A percentile compares a stretch with the other conserved stretches of the same genome.
phyloP scores from a whole-genome alignment of 2,888 invertebrate genomes.

The Unio delphinus region DNA sequence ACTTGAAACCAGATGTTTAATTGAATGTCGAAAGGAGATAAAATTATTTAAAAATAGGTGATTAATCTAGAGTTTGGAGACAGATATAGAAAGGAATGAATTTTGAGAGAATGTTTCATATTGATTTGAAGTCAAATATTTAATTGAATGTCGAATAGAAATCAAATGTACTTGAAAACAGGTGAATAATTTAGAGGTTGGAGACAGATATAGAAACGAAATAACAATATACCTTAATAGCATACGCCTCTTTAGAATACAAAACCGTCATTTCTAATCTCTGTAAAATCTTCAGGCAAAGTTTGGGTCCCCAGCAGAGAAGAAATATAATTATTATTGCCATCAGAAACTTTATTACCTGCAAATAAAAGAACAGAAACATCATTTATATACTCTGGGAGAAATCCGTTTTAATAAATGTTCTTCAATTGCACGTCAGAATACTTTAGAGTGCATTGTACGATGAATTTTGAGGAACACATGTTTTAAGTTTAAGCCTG shows the following conservation, averaged over 20 bases:
- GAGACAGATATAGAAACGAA: not conserved
- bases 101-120: no score
- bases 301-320: slow-evolving; percentile 74
- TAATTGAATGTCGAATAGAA: no score
- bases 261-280: slow-evolving; percentile 59
- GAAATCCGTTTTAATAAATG: no score
- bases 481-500: no score
- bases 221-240: slow-evolving; percentile 21
- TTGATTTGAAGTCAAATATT: no score
- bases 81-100: not conserved
- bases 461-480: no score
- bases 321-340: slow-evolving; percentile 73
- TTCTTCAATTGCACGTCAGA: no score
- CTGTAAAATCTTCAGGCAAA: slow-evolving; percentile 71
- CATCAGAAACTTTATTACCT: slow-evolving; percentile 75
- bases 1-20: no score
- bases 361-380: slow-evolving; percentile 19
- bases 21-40: no score
- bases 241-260: slow-evolving; percentile 28
- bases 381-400: not conserved
- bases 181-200: not conserved
- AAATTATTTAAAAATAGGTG: no score
- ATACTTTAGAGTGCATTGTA: no score
- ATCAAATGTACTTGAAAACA: no score
- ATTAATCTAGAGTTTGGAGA: not conserved